Percentiles rank a stretch among this genome's conserved stretches.
Conservation (phyloP, 2,888 invertebrate genomes). For the Drosophila eohydei region DNA sequence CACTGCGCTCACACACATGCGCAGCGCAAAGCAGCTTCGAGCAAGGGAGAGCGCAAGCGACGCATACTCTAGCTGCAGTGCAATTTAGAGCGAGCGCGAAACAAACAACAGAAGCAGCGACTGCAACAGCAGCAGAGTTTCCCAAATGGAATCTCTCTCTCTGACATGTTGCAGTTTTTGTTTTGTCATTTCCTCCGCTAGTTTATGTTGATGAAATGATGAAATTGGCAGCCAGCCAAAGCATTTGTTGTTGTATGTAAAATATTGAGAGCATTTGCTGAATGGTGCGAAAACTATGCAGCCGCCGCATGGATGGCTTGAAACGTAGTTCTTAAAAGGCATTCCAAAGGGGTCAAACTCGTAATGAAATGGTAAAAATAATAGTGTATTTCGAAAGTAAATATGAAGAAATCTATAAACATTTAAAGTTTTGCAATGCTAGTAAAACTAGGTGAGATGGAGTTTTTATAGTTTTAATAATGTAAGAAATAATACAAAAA, state of each 20-base stretch:
- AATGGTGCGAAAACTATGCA: slow-evolving; percentile 17
- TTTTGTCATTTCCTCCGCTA: slow-evolving; percentile 28
- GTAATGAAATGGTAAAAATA: slow-evolving; percentile 5
- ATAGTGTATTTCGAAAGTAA: slow-evolving; percentile 2
- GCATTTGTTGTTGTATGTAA: slow-evolving; percentile 33
- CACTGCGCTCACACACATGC: slow-evolving; percentile 24
- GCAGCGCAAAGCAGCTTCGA: slow-evolving; percentile 28
- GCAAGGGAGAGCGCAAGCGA: slow-evolving; percentile 42
- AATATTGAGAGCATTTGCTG: slow-evolving; percentile 37
- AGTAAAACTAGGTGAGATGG: neutral
- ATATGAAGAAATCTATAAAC: slow-evolving; percentile 14
- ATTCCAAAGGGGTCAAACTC: slow-evolving; percentile 19
- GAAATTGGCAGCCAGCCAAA: slow-evolving; percentile 51
- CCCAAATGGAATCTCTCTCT: slow-evolving; percentile 17
- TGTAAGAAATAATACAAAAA: neutral
- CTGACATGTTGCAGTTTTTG: neutral
- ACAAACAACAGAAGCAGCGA: slow-evolving; percentile 35
- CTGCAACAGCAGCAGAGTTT: slow-evolving; percentile 37
- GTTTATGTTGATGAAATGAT: slow-evolving; percentile 38
- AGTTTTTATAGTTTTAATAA: neutral
- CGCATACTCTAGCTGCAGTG: slow-evolving; percentile 28
- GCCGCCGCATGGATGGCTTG: slow-evolving; percentile 18
- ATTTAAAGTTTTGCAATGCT: neutral
- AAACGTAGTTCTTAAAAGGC: slow-evolving; percentile 6
- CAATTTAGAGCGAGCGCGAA: slow-evolving; percentile 57